These are phyloP conservation scores for Pristionchus mayeri DNA, from an alignment of 2,888 invertebrate genomes.

Conservation along the genomic window DNA sequence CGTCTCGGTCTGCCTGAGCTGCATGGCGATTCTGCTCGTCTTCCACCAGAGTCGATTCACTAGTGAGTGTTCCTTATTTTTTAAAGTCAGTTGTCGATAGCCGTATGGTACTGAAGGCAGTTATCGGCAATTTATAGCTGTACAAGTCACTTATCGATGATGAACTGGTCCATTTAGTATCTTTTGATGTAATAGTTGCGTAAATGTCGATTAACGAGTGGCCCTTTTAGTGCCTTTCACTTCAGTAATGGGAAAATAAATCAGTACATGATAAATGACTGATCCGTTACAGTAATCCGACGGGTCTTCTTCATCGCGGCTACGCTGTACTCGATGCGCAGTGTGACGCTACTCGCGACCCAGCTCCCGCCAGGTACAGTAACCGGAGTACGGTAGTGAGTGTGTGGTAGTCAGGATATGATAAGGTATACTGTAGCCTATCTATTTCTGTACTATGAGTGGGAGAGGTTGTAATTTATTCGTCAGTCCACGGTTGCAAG, in stretches of 20 bases:
- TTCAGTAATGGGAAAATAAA: too few relatives aligned
- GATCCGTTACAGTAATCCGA: slow-evolving; percentile 52
- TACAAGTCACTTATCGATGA: slow-evolving; percentile 1
- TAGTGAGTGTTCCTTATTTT: slow-evolving; percentile 4
- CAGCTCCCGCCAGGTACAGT: slow-evolving; percentile 65
- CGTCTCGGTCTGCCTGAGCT: slow-evolving; percentile 58
- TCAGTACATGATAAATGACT: neutral
- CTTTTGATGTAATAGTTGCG: too few relatives aligned
- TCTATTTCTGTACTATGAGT: too few relatives aligned
- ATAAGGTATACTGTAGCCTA: too few relatives aligned
- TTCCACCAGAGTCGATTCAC: slow-evolving; percentile 31
- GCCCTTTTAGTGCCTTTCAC: too few relatives aligned
- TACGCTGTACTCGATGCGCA: slow-evolving; percentile 63
- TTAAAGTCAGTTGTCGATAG: neutral
- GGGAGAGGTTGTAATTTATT: too few relatives aligned
- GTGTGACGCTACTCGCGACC: slow-evolving; percentile 61
- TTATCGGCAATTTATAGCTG: neutral
- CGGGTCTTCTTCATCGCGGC: slow-evolving; percentile 63
- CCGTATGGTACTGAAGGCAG: neutral
- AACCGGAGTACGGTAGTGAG: slow-evolving; percentile 1
- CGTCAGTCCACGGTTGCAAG: too few relatives aligned
- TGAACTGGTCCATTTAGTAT: too few relatives aligned
- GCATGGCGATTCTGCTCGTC: neutral
- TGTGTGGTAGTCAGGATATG: neutral
- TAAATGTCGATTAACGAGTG: too few relatives aligned